These are phyloP conservation scores for Oxyteleia sp. DNA, from an alignment of 2,888 invertebrate species.

Conservation along the genomic window DNA sequence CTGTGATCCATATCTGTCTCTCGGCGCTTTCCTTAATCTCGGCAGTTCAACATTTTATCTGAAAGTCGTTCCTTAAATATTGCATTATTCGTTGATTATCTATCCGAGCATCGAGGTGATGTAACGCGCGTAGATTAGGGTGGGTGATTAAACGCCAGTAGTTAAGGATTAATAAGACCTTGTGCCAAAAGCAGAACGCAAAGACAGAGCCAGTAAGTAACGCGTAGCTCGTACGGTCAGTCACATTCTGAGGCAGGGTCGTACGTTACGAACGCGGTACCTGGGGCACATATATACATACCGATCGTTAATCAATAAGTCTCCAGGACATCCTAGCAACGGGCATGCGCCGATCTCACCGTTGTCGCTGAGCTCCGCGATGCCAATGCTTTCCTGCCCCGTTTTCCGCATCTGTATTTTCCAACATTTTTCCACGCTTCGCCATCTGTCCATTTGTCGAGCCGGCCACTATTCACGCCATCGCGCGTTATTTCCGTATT, in stretches of 20 bases:
- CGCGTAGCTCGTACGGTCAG: slow-evolving; percentile 46
- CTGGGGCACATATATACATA: slow-evolving; percentile 57
- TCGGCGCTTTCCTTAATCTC: too few species aligned
- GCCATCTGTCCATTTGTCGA: slow-evolving; percentile 41
- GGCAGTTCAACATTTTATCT: not conserved
- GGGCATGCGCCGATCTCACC: slow-evolving; percentile 64
- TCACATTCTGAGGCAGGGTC: slow-evolving; percentile 61
- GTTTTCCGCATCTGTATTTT: slow-evolving; percentile 55
- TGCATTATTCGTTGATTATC: not conserved
- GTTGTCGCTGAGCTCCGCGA: slow-evolving; percentile 62
- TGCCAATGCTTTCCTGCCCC: slow-evolving; percentile 61
- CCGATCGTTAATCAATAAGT: slow-evolving; percentile 73
- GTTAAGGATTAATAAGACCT: slow-evolving; percentile 27
- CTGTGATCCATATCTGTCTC: not conserved
- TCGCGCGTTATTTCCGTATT: slow-evolving; percentile 50
- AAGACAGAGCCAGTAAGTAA: slow-evolving; percentile 25
- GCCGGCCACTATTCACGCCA: slow-evolving; percentile 22
- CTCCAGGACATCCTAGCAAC: slow-evolving; percentile 64
- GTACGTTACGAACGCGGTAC: slow-evolving; percentile 45
- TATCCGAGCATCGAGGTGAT: not conserved
- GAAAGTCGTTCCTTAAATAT: not conserved
- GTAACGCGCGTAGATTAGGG: slow-evolving; percentile 12
- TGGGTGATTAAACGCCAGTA: slow-evolving; percentile 18
- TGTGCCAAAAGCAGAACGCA: slow-evolving; percentile 32
- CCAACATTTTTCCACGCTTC: slow-evolving; percentile 52